These are phyloP conservation scores for Caprella mutica DNA, from an alignment of 2,888 invertebrate species.

Conservation along the genomic window DNA sequence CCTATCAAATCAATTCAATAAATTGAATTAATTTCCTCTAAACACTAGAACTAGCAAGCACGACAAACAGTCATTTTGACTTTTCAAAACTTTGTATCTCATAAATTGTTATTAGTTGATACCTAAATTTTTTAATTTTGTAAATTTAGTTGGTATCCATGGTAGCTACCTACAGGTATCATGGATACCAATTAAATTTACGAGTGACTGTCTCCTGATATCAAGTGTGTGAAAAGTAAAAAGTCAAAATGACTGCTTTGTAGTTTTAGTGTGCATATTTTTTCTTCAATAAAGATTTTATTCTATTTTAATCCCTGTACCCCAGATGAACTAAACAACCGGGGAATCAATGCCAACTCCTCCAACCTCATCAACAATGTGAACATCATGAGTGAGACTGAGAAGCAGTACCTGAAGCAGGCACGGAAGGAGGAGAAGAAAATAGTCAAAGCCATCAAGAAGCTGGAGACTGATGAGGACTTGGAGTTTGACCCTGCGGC, in stretches of 20 bases:
- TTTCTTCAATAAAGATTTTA: neutral
- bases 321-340: constrained; percentile 14
- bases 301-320: neutral
- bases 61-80: too few species aligned
- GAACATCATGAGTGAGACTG: constrained; percentile 68
- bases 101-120: too few species aligned
- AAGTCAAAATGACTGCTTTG: neutral
- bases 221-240: neutral
- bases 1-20: too few species aligned
- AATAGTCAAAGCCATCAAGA: constrained; percentile 42
- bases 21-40: too few species aligned
- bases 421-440: constrained; percentile 76
- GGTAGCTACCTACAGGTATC: too few species aligned
- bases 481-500: constrained; percentile 46
- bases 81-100: too few species aligned
- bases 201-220: too few species aligned
- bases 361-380: constrained; percentile 57
- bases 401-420: constrained; percentile 60
- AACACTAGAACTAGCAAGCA: too few species aligned
- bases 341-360: neutral
- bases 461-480: constrained; percentile 17
- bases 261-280: neutral
- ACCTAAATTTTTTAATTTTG: too few species aligned
- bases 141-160: too few species aligned
- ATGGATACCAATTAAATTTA: too few species aligned